Conservation (phyloP, 2,797 vertebrate species). For the Sebastes ruberrimus region DNA sequence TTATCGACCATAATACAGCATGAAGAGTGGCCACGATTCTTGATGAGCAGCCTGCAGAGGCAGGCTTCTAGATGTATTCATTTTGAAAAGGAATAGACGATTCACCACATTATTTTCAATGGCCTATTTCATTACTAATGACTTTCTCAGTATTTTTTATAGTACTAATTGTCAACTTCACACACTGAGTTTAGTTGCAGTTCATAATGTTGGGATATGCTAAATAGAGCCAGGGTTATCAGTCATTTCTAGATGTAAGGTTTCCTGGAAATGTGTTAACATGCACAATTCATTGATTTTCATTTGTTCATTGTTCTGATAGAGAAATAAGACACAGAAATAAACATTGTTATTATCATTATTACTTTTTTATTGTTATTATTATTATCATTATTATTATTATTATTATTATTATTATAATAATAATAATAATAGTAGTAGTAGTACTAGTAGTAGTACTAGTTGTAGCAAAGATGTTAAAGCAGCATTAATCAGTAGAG, state of each 20-base stretch:
- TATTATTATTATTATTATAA: not conserved
- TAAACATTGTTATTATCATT: not conserved
- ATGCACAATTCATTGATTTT: not conserved
- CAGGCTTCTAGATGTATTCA: not conserved
- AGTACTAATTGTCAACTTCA: not conserved
- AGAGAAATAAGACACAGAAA: not conserved
- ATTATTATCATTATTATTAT: not conserved
- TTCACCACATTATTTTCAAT: not conserved
- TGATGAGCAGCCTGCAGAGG: not conserved
- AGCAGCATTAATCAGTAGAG: not conserved
- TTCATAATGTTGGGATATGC: not conserved
- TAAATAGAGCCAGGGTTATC: not conserved
- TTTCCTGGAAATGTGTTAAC: constrained; percentile 18
- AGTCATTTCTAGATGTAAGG: not conserved
- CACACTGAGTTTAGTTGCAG: not conserved
- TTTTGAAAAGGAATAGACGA: not conserved
- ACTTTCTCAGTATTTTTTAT: not conserved
- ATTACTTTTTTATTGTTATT: not conserved
- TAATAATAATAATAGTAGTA: not conserved
- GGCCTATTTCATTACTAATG: not conserved
- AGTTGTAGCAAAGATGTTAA: not conserved
- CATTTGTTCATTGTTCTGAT: not conserved
- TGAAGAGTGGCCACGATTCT: not conserved
- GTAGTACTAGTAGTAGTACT: not conserved
- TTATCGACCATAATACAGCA: constrained; percentile 22